A percentile compares a stretch with the other conserved stretches of the same genome.
These are phyloP conservation scores for Caranx ignobilis DNA, from an alignment of 2,113 vertebrate species.

Conservation along the genomic window DNA sequence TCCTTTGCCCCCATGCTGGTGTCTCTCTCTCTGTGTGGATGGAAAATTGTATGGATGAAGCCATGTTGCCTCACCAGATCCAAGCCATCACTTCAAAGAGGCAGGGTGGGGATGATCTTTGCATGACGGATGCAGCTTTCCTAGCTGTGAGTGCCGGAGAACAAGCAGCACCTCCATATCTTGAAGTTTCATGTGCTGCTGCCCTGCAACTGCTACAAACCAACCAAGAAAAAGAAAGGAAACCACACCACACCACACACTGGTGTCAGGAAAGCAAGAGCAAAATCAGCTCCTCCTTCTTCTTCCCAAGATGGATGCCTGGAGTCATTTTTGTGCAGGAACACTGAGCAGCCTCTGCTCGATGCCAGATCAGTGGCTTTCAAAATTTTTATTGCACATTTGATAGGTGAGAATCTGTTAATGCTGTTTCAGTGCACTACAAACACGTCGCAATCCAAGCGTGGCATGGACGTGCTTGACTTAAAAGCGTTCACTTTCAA, in stretches of 20 bases:
- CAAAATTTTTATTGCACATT: background rate
- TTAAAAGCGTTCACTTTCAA: too few relatives aligned
- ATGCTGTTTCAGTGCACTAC: background rate
- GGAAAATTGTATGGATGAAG: constrained; percentile 64
- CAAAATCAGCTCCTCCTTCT: background rate
- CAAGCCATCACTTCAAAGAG: constrained; percentile 80
- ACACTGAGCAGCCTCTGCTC: background rate
- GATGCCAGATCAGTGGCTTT: background rate
- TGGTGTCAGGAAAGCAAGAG: background rate
- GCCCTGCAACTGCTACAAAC: constrained; percentile 39
- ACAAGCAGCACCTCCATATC: constrained; percentile 36
- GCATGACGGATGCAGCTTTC: constrained; percentile 81
- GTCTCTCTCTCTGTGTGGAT: constrained; percentile 35
- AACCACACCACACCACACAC: background rate
- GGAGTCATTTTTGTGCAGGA: constrained; percentile 23
- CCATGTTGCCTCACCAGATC: constrained; percentile 65
- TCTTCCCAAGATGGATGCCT: constrained; percentile 25
- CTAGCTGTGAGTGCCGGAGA: constrained; percentile 55
- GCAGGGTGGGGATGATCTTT: constrained; percentile 69
- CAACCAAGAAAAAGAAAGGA: background rate
- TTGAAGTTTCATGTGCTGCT: constrained; percentile 41
- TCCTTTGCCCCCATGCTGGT: background rate
- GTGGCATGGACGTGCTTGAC: too few relatives aligned
- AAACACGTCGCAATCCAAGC: background rate
- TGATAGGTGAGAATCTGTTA: background rate